Evolutionary conservation across 2,888 invertebrate genomes (phyloP), one percentile per base, ranked within the genome.

Genomic region (Phyto melanocephala): DNA sequence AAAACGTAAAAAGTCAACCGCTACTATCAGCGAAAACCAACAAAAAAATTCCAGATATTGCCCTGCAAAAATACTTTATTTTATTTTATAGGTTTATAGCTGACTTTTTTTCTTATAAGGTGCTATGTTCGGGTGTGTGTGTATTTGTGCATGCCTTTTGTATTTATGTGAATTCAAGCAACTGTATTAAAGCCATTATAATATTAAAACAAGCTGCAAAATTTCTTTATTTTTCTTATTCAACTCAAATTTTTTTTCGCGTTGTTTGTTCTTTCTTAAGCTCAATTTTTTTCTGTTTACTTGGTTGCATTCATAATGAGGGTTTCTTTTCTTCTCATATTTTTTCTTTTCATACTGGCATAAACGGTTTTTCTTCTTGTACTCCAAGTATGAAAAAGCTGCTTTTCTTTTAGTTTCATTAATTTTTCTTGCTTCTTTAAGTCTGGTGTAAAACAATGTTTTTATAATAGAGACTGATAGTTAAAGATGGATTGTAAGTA

Each of bases 241-340:
- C 6, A 5, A 3, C 28, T 6, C 28, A 28, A 5, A 5, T 28
- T 3, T 28, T 28, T 28, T 28, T 3, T 28, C 6, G 28, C 28
- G 28, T 6, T 28, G 28, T 5, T 28, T 28, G 3, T 28, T 28
- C 28, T 28, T 28, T 28, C 28, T 3, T 33, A 10, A 58, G 17
- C 37, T 37, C 3, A 58, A 58, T 58, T 20, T 58, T 50, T 65
- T 47, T 3, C 17, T 47, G 7, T 50, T 65, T 65, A 65, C 35
- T 50, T 65, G 65, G 35, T 65, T 65, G 65, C 35, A 65, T 50
- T 65, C n/a, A 35, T 65, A 65, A 65, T 65, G 65, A 65, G 65
- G n/a, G 20, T 65, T 65, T 65, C 6, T 28, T 28, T n/a, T n/a
- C n/a, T 40, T 58, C 58, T 17, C 13, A n/a, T 22, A 13, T 42